A percentile compares a stretch with the other conserved stretches of the same genome.
These are phyloP conservation scores for Melanostoma scalare DNA, from an alignment of 2,888 invertebrate species.

Conservation along the genomic window DNA sequence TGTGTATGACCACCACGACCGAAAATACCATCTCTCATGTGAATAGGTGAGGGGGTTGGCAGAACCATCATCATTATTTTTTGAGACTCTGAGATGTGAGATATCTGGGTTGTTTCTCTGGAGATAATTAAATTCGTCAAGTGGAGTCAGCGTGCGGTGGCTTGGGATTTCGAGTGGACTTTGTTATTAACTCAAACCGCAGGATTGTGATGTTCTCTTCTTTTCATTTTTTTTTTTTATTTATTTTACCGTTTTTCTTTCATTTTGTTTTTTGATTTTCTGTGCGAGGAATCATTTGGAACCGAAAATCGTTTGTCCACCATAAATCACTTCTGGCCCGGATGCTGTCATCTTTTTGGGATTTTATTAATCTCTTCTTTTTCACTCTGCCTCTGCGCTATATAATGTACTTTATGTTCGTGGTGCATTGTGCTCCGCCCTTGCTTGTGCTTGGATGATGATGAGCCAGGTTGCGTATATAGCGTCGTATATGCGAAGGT, in stretches of 20 bases:
- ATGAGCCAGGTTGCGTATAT: constrained; percentile 43
- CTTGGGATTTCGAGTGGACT: constrained; percentile 43
- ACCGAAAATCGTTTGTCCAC: constrained; percentile 71
- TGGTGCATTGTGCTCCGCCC: constrained; percentile 11
- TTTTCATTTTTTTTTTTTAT: constrained; percentile 17
- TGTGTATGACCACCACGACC: constrained; percentile 57
- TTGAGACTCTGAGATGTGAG: constrained; percentile 37
- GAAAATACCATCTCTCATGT: constrained; percentile 39
- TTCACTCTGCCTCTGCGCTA: constrained; percentile 17
- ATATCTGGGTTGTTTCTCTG: constrained; percentile 31
- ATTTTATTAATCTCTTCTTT: constrained; percentile 67
- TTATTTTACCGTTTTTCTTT: constrained; percentile 9
- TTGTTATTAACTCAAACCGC: constrained; percentile 64
- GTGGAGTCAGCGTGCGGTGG: constrained; percentile 34
- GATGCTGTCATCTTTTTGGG: constrained; percentile 71
- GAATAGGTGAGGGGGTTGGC: background rate
- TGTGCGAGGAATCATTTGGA: constrained; percentile 54
- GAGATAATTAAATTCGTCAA: constrained; percentile 72
- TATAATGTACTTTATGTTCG: no score
- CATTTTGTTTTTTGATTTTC: constrained; percentile 20
- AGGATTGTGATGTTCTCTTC: background rate
- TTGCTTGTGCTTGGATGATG: background rate
- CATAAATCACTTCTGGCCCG: constrained; percentile 71
- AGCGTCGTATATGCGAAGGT: background rate
- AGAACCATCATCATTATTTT: constrained; percentile 22